phyloP scores from a whole-genome alignment of 1,140 invertebrate genomes.

The Tetramorium simillimum region DNA sequence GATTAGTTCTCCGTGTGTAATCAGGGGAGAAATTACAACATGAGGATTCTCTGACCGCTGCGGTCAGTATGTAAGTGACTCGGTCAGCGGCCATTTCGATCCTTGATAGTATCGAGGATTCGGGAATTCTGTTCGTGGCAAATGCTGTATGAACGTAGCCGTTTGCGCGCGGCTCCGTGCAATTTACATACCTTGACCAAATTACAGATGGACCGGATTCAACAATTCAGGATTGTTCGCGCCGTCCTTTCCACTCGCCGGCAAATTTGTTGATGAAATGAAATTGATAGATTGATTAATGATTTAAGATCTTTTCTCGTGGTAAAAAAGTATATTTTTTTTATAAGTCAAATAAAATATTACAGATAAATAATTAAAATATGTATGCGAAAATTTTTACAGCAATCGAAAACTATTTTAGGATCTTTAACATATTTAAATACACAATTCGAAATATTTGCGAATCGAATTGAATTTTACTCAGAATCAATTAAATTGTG shows the following conservation, averaged over 20 bases:
- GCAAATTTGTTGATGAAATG: not conserved
- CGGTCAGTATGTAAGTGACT: slow-evolving; percentile 57
- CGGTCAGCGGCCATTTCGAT: slow-evolving; percentile 50
- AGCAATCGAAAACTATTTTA: not conserved
- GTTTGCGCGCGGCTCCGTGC: slow-evolving; percentile 1
- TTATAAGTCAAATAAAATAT: not conserved
- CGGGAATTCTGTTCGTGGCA: slow-evolving; percentile 41
- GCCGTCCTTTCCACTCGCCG: not conserved
- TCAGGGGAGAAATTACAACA: slow-evolving; percentile 51
- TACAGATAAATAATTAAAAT: not conserved
- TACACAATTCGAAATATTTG: no score
- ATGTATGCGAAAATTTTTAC: not conserved
- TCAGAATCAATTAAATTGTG: not conserved
- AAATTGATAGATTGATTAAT: not conserved
- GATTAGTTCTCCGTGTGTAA: slow-evolving; percentile 54
- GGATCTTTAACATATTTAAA: not conserved
- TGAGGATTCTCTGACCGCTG: slow-evolving; percentile 46
- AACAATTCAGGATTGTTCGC: slow-evolving; percentile 33
- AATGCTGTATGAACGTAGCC: slow-evolving; percentile 33
- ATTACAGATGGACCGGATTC: slow-evolving; percentile 38
- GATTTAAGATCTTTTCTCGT: not conserved
- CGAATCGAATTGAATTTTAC: not conserved
- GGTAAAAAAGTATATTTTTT: not conserved
- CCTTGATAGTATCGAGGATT: slow-evolving; percentile 50
- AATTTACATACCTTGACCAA: slow-evolving; percentile 56